Evolutionary conservation across 2,888 invertebrate species (phyloP), one percentile per base, ranked within the genome.

Genomic region (Aphodius granarius): DNA sequence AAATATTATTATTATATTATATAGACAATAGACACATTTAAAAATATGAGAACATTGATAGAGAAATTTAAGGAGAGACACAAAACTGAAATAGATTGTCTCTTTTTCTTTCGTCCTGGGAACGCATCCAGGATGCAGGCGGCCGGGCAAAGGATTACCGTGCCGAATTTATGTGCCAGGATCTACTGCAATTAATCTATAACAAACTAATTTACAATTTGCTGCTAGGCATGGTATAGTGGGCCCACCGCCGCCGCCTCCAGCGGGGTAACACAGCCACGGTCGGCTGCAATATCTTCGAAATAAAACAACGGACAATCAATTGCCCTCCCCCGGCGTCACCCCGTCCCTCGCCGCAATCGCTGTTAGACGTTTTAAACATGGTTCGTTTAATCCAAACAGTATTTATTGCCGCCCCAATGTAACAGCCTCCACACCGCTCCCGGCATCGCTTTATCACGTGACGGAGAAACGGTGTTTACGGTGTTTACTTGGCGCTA

Each of bases 191-290:
- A 76, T 74, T 76, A 76, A 76, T 76, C 76, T 76, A 76, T 76
- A 76, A 73, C 74, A 74, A 74, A 75, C 76, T 76, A 75, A 76
- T 76, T 76, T 76, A 76, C 76, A 76, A 76, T 74, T 76, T 68
- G 72, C 75, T 16, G 68, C 22, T 68, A 22, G 21, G 20, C 21
- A 68, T 16, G 20, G 68, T 21, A 21, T 68, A n/a, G n/a, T n/a
- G n/a, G 21, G 21, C 22, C 20, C 20, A 20, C 16, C 68, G 68
- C 22, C 2, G 6, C 43, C 43, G 43, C 43, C 43, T 9, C 43
- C n/a, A n/a, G n/a, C n/a, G n/a, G n/a, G 13, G 43, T 43, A 43
- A 43, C 43, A 43, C 43, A 13, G 43, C 43, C 43, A 43, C 43
- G 43, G 43, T 13, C 43, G 43, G 13, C 43, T 6, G 43, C 43